These are phyloP conservation scores for Holothuria scabra DNA, from an alignment of 53 echinoderm and acorn worm genomes.

Conservation along the genomic window DNA sequence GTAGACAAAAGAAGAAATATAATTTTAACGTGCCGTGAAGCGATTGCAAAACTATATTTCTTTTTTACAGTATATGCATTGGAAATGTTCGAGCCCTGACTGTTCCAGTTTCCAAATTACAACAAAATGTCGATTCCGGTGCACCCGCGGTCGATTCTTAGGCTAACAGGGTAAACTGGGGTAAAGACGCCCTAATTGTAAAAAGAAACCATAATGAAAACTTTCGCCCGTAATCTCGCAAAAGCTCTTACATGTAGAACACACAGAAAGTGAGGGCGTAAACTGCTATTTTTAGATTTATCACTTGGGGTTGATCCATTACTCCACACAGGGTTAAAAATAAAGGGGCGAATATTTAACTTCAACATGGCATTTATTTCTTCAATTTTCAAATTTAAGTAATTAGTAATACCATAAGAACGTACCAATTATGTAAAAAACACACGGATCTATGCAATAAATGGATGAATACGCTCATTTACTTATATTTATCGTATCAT, in stretches of 20 bases:
- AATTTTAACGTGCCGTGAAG: too few relatives aligned
- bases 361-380: not conserved
- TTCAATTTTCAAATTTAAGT: not conserved
- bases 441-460: not conserved
- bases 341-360: not conserved
- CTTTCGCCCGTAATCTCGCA: slow-evolving; percentile 8
- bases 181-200: too few relatives aligned
- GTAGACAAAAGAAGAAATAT: too few relatives aligned
- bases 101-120: too few relatives aligned
- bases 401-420: not conserved
- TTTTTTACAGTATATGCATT: too few relatives aligned
- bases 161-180: too few relatives aligned
- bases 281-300: not conserved
- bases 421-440: not conserved
- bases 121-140: too few relatives aligned
- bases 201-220: slow-evolving; percentile 32
- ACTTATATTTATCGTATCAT: too few relatives aligned
- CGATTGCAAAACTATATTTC: too few relatives aligned
- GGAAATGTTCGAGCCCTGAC: too few relatives aligned
- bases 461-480: not conserved
- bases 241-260: not conserved
- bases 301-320: slow-evolving; percentile 5
- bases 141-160: too few relatives aligned
- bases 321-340: not conserved
- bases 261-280: not conserved